Evolutionary conservation across 2,888 invertebrate genomes (phyloP).

Genomic region (Tenthredo livida): DNA sequence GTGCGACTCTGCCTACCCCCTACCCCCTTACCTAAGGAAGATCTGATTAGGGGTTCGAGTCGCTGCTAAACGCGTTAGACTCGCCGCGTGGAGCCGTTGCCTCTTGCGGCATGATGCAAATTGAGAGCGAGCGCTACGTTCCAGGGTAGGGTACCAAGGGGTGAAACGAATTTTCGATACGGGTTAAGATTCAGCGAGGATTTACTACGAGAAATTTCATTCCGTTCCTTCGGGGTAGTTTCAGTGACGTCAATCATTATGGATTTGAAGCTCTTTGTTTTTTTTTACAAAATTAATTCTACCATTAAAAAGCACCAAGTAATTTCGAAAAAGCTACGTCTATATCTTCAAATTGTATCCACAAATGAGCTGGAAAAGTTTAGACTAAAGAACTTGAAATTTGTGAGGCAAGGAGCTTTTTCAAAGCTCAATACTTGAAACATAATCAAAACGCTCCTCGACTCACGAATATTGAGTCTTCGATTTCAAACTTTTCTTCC

Average conservation of each 20-base stretch:
- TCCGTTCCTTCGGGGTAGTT: not conserved
- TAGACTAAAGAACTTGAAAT: too few relatives aligned
- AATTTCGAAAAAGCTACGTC: too few relatives aligned
- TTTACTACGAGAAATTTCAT: not conserved
- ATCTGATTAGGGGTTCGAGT: slow-evolving; percentile 78
- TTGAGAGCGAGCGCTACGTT: slow-evolving; percentile 69
- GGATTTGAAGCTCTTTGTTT: not conserved
- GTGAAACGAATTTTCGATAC: slow-evolving; percentile 67
- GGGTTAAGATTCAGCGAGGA: slow-evolving; percentile 69
- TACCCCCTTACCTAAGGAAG: slow-evolving; percentile 68
- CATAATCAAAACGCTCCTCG: too few relatives aligned
- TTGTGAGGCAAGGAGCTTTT: too few relatives aligned
- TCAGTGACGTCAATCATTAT: not conserved
- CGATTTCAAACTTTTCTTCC: too few relatives aligned
- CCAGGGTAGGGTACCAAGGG: not conserved
- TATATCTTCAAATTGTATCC: too few relatives aligned
- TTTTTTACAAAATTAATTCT: too few relatives aligned
- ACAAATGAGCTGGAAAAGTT: too few relatives aligned
- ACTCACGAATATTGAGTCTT: too few relatives aligned
- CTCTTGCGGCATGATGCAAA: slow-evolving; percentile 73
- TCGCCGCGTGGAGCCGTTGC: slow-evolving; percentile 60
- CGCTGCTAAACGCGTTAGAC: slow-evolving; percentile 78
- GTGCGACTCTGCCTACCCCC: not conserved
- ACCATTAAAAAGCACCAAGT: too few relatives aligned
- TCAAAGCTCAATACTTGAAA: too few relatives aligned